phyloP scores from a whole-genome alignment of 2,888 invertebrate species.

The Mesorhabditis sp. region DNA sequence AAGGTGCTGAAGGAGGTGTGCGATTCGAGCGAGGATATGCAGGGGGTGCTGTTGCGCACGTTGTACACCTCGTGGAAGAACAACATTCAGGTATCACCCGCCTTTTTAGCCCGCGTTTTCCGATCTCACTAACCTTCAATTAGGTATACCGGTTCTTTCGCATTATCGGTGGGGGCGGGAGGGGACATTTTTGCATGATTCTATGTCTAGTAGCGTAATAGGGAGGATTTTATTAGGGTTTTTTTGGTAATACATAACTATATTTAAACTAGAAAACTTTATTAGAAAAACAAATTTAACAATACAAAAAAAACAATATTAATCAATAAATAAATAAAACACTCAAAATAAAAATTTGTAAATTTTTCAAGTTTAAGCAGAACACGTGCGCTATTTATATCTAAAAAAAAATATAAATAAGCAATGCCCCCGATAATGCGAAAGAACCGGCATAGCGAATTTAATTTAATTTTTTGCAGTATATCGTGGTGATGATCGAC shows the following conservation, averaged over 20 bases:
- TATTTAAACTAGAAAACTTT: not conserved
- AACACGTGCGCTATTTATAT: not conserved
- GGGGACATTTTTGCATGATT: not conserved
- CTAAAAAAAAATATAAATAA: no score
- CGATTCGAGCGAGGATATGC: constrained; percentile 83
- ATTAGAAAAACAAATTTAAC: no score
- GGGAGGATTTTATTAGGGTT: not conserved
- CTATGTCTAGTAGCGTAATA: not conserved
- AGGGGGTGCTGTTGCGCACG: constrained; percentile 84
- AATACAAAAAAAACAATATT: no score
- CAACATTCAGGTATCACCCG: constrained; percentile 72
- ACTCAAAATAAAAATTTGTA: not conserved
- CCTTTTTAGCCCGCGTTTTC: not conserved
- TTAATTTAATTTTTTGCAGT: constrained; percentile 63
- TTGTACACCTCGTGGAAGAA: constrained; percentile 91
- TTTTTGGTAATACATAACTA: not conserved
- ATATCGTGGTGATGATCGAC: constrained; percentile 91
- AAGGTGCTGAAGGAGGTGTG: constrained; percentile 72
- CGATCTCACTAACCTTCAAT: not conserved
- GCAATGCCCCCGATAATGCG: no score
- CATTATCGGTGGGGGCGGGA: no score
- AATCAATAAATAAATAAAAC: not conserved
- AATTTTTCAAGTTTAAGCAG: not conserved
- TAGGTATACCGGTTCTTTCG: not conserved
- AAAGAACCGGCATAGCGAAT: no score